phyloP scores from a whole-genome alignment of 2,797 vertebrate species.

The Poeciliopsis infans region DNA sequence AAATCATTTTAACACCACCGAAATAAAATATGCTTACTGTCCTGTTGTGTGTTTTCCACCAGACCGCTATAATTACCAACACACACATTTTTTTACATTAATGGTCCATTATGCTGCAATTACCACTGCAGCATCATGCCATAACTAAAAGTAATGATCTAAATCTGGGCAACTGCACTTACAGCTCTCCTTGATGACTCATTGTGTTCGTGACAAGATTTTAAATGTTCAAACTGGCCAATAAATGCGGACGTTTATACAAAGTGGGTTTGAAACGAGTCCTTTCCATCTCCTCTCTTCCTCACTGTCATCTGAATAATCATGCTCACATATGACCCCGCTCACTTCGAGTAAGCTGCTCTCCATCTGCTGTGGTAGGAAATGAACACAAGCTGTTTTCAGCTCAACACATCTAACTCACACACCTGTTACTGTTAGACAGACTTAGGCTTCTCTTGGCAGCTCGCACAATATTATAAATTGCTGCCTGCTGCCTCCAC shows the following conservation, averaged over 20 bases:
- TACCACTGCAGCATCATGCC: constrained; percentile 60
- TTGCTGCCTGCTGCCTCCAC: constrained; percentile 59
- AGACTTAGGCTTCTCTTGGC: constrained; percentile 64
- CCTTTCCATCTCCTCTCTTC: constrained; percentile 41
- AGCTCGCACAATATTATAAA: constrained; percentile 66
- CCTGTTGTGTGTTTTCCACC: constrained; percentile 49
- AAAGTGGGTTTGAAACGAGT: constrained; percentile 61
- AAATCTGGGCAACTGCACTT: constrained; percentile 71
- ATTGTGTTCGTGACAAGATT: constrained; percentile 58
- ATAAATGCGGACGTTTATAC: constrained; percentile 61
- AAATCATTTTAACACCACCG: constrained; percentile 30
- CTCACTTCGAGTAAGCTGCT: constrained; percentile 61
- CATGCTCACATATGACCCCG: constrained; percentile 62
- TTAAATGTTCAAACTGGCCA: constrained; percentile 51
- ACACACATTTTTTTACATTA: constrained; percentile 60
- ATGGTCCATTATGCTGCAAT: constrained; percentile 70
- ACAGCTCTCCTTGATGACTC: constrained; percentile 52
- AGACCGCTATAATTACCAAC: constrained; percentile 63
- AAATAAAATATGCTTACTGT: constrained; percentile 42
- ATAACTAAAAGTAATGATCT: constrained; percentile 72
- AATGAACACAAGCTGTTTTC: constrained; percentile 77
- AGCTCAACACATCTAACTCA: constrained; percentile 69
- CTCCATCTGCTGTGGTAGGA: constrained; percentile 74
- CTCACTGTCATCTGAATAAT: constrained; percentile 60
- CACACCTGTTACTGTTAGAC: constrained; percentile 73